Evolutionary conservation across 2,113 vertebrate genomes (phyloP), one percentile per base, ranked within the genome.

Genomic region (Excalfactoria chinensis): DNA sequence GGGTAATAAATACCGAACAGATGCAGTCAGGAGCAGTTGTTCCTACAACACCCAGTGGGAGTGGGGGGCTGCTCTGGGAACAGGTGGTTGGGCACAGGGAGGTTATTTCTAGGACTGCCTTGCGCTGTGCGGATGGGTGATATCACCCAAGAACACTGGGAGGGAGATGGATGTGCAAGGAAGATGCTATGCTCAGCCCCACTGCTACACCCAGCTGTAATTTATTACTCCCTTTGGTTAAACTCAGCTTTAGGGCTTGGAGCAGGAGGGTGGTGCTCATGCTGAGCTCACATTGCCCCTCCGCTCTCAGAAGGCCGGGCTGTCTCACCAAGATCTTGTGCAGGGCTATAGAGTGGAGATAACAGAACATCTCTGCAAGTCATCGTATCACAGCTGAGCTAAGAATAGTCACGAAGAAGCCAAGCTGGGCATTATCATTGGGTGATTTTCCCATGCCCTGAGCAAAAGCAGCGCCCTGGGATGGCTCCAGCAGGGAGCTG

Each of bases 81-180:
- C 96, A 97, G 95, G 88, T 96, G 95, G 9, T 64, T 93, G 66
- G 56, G 92, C 94, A 87, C 66, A 88, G 90, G 90, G n/a, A 41
- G 81, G 92, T 94, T 96, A 96, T 97, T 97, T 93, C 87, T 77
- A 94, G 95, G 91, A 43, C 53, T 90, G 87, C 41, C 71, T 92
- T 71, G 51, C 2, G 0, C 40, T 49, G 41, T 71, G 53, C 84
- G 63, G 79, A 58, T 41, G 41, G 59, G 10, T 9, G 9, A 37
- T 64, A 14, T 51, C 34, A 83, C 25, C 49, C 79, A 67, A 34
- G 13, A 48, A 46, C 2, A 22, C 63, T 62, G 55, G 34, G 53
- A 84, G 37, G 67, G 21, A 53, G n/a, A 30, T 0, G 6, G 16
- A 23, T n/a, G 30, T 67, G 55, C 69, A 68, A 59, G 59, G 59